Conservation (phyloP, 2,888 invertebrate genomes). For the Sesia apiformis region DNA sequence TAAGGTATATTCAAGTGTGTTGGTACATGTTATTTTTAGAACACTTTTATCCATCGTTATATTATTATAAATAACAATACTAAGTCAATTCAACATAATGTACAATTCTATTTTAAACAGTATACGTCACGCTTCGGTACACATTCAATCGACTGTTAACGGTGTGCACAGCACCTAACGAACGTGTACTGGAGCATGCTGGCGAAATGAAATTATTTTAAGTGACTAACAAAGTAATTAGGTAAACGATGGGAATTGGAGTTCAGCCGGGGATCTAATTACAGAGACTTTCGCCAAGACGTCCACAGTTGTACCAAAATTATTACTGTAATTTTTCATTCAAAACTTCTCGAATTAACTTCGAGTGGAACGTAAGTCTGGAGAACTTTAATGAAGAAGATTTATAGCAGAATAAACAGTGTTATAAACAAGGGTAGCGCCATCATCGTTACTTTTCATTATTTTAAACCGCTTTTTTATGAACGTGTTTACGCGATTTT, state of each 20-base stretch:
- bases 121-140: not conserved
- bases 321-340: constrained; percentile 64
- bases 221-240: constrained; percentile 43
- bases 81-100: not conserved
- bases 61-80: not conserved
- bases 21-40: too few relatives aligned
- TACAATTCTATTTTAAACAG: not conserved
- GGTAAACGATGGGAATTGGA: constrained; percentile 36
- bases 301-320: constrained; percentile 48
- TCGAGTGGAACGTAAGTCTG: constrained; percentile 31
- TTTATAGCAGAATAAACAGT: constrained; percentile 33
- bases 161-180: not conserved
- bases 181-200: not conserved
- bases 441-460: constrained; percentile 22
- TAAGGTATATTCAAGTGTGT: too few relatives aligned
- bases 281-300: constrained; percentile 43
- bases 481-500: constrained; percentile 18
- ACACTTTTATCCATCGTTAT: too few relatives aligned
- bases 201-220: constrained; percentile 13
- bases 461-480: constrained; percentile 18
- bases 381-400: constrained; percentile 30
- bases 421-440: constrained; percentile 20
- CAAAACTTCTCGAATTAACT: constrained; percentile 48
- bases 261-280: constrained; percentile 50
- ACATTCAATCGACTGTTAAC: not conserved